phyloP scores from a whole-genome alignment of 2,888 invertebrate genomes.

The Netelia inedita region DNA sequence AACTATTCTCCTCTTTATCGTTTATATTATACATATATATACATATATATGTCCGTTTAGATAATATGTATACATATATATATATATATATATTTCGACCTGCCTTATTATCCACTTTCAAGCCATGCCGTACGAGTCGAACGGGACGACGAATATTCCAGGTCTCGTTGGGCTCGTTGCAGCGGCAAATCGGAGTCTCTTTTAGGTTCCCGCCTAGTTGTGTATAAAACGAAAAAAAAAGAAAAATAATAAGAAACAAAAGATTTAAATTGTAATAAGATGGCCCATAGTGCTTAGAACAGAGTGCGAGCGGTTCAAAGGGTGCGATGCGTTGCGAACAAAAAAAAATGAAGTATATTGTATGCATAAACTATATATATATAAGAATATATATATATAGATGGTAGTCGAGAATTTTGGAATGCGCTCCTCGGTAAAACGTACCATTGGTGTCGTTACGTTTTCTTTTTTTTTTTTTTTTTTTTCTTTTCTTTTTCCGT shows the following conservation, averaged over 20 bases:
- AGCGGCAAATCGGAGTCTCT: conserved; percentile 58
- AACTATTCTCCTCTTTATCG: conserved; percentile 19
- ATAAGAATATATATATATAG: conserved; percentile 48
- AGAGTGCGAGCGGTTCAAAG: conserved; percentile 51
- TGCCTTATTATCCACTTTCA: conserved; percentile 73
- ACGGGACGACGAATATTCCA: conserved; percentile 33
- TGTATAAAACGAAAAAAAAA: conserved; percentile 74
- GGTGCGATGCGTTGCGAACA: conserved; percentile 52
- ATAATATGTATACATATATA: conserved; percentile 6
- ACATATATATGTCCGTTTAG: neutral
- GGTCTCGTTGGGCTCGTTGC: conserved; percentile 63
- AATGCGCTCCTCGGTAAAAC: conserved; percentile 57
- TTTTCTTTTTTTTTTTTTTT: conserved; percentile 34
- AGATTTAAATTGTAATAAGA: conserved; percentile 69
- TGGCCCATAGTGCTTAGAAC: conserved; percentile 76
- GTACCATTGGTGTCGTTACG: conserved; percentile 56
- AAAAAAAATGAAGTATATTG: conserved; percentile 50
- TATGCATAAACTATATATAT: conserved; percentile 43
- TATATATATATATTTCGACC: conserved; percentile 70
- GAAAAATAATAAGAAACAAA: neutral
- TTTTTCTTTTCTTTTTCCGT: conserved; percentile 50
- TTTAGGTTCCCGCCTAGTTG: conserved; percentile 70
- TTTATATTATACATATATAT: conserved; percentile 50
- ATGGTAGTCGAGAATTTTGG: conserved; percentile 40
- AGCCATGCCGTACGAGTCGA: conserved; percentile 42